A percentile compares a stretch with the other conserved stretches of the same genome.
These are phyloP conservation scores for Sylvilagus bachmani DNA, from an alignment of 2,113 vertebrate genomes.

Conservation along the genomic window DNA sequence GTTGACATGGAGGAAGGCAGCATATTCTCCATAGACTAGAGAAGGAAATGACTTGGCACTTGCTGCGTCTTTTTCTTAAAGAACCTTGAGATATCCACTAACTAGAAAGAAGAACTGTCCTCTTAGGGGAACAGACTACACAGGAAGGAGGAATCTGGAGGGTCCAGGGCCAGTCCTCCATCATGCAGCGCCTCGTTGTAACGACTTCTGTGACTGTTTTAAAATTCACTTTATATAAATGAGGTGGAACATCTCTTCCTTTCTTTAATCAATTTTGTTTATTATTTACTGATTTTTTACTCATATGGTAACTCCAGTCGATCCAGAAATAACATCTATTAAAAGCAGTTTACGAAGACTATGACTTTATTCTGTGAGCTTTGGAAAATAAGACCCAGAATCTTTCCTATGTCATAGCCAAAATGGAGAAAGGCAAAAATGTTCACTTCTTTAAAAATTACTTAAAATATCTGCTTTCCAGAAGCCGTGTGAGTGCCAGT, in stretches of 20 bases:
- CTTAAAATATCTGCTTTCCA: background rate
- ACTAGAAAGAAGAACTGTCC: background rate
- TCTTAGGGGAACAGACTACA: background rate
- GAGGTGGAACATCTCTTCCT: too few species aligned
- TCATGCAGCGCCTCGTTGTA: background rate
- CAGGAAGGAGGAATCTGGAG: background rate
- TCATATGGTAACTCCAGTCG: background rate
- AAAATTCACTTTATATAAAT: too few species aligned
- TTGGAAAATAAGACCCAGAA: background rate
- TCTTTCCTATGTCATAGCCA: background rate
- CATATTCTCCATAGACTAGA: background rate
- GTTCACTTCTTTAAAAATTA: slow-evolving; percentile 33
- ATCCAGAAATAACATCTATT: background rate
- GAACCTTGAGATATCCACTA: background rate
- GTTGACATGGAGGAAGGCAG: background rate
- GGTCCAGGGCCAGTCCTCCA: background rate
- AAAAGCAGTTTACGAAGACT: background rate
- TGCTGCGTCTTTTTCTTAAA: background rate
- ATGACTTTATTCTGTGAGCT: background rate
- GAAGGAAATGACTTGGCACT: background rate
- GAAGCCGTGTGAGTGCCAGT: background rate
- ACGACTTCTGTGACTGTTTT: too few species aligned
- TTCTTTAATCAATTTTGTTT: background rate
- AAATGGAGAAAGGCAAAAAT: background rate
- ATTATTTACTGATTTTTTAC: background rate